Evolutionary conservation across 2,888 invertebrate genomes (phyloP), one percentile per base, ranked within the genome.

Genomic region (Eupsilia transversa): DNA sequence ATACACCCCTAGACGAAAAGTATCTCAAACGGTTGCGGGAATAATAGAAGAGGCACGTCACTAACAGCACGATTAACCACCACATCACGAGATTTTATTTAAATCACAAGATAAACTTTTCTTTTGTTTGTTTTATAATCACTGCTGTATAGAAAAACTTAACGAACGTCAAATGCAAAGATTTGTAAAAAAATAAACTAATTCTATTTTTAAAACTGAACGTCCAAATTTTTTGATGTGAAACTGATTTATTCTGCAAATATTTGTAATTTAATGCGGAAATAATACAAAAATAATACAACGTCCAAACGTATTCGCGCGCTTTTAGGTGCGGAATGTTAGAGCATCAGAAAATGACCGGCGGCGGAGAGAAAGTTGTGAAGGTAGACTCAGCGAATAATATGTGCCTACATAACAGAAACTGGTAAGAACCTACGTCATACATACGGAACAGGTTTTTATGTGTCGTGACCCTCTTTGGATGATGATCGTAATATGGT

Each of bases 1-100:
- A 82, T 23, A 93, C 93, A 12, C 94, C 93, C 59, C 82, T 83
- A 57, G 89, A 89, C n/a, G 93, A 91, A 80, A 93, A 93, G 80
- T 92, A 93, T 68, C 85, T 86, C 72, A 93, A 87, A 68, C 90
- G 90, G 75, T 88, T 86, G 57, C 88, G 85, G 5, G 93, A 93
- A 87, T 92, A 93, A 79, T 83, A 89, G 56, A 88, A 91, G 3
- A 92, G 71, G 80, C 91, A 92, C 84, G 85, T 79, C 87, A 91
- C 90, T 88, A 92, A 20, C 64, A 92, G 77, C 73, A 91, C 78
- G 43, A 92, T 54, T 2, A 92, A 64, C 89, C 89, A 91, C 92
- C 88, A 91, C 91, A 92, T 92, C 72, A 75, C 71, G 82, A 30
- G 9, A 67, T 46, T 73, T 33, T 71, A 70, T 70, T 59, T 64